Base-by-base conservation (phyloP, 2,113 vertebrate genomes). In the Chrysochloris asiatica region DNA sequence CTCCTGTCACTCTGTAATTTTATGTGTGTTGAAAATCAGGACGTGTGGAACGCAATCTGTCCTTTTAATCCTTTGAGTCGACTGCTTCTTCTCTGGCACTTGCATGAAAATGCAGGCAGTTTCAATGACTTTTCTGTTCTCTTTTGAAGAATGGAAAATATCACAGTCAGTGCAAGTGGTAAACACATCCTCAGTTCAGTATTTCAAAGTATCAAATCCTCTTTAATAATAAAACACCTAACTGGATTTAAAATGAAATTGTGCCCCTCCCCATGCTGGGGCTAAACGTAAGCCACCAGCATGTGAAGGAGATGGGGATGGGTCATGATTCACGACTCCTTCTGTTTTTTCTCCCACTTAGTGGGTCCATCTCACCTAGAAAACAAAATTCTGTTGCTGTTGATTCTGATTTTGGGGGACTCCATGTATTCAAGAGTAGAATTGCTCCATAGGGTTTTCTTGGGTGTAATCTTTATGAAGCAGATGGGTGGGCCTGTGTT, bases 131-230 rank as follows among this genome's bases (percentile, higher is more conserved):
- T 80, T 63, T 84, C 33, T 28, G 59, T 72, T 87, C 21, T 30
- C 19, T 80, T 19, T 16, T 19, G 24, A 28, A 12, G 54, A 77
- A 81, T 4, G 84, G 38, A 81, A 72, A 88, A 43, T 47, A 33
- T 47, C 5, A 47, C 1, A 24, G 43, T 47, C 67, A 76, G 43
- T 78, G 77, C 2, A 36, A 85, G 2, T 61, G 56, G 76, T 43
- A 56, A 65, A 21, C 41, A 47, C 12, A 71, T 69, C 54, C n/a
- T 76, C 78, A 72, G 38, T 78, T 83, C 56, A 75, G 24, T 65
- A 43, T 92, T 92, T 89, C 30, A 41, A 93, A 93, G 50, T 26
- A 88, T 45, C 30, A 33, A 79, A 30, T 59, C 3, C 17, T 36
- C 82, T 45, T n/a, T 14, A n/a, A 43, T 63, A 77, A n/a, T 43